These are phyloP conservation scores for Gnathonemus longibarbis DNA, from an alignment of 2,113 vertebrate genomes.

Conservation along the genomic window DNA sequence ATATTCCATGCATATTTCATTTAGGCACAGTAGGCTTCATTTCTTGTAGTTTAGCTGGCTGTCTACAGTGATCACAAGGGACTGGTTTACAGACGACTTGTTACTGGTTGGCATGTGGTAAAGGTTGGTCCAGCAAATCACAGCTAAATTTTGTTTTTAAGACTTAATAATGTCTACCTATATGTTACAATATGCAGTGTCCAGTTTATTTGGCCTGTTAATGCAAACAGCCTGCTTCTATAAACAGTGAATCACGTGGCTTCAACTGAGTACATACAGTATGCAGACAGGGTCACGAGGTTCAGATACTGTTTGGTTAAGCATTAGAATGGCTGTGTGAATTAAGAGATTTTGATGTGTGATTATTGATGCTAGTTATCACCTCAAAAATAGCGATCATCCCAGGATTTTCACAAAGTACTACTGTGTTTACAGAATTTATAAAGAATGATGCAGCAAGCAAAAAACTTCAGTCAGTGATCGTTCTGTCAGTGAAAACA, in stretches of 20 bases:
- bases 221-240: not conserved
- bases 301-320: not conserved
- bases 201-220: not conserved
- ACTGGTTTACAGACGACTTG: not conserved
- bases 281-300: not conserved
- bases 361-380: not conserved
- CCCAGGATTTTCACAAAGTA: not conserved
- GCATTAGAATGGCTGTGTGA: not conserved
- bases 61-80: not conserved
- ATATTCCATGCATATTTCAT: slow-evolving; percentile 38
- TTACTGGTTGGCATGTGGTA: not conserved
- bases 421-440: not conserved
- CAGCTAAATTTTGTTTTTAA: not conserved
- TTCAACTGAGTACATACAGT: not conserved
- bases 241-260: not conserved
- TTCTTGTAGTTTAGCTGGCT: not conserved
- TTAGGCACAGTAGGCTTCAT: slow-evolving; percentile 28
- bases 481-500: not conserved
- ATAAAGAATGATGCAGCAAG: not conserved
- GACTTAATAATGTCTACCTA: slow-evolving; percentile 8
- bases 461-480: not conserved
- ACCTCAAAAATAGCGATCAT: not conserved
- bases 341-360: not conserved
- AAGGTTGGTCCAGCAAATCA: not conserved
- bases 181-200: slow-evolving; percentile 6